Conservation (phyloP, 1,140 invertebrate species). For the Steinernema feltiae region DNA sequence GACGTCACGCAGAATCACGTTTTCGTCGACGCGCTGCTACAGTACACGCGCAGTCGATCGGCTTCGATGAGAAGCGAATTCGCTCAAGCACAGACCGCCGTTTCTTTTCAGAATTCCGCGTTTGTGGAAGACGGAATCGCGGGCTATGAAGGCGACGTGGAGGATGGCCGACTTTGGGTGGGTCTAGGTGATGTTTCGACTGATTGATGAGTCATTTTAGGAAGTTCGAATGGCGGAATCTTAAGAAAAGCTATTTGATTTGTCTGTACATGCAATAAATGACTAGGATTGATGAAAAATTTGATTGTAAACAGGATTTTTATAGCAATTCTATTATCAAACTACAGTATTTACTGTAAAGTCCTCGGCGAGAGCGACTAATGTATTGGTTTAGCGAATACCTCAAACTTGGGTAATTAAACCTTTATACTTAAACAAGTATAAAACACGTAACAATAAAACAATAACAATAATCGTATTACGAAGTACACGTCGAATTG, state of each 20-base stretch:
- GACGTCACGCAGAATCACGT: background rate
- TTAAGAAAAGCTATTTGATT: background rate
- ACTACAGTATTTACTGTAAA: no score
- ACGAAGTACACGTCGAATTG: no score
- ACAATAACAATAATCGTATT: no score
- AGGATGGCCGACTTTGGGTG: background rate
- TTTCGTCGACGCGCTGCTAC: background rate
- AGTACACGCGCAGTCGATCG: background rate
- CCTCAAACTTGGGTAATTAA: no score
- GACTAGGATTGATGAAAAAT: no score
- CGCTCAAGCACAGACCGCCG: background rate
- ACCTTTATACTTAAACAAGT: no score
- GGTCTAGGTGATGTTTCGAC: background rate
- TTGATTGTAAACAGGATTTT: no score
- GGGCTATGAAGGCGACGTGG: background rate
- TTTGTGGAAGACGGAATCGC: background rate
- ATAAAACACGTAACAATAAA: no score
- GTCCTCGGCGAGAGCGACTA: no score
- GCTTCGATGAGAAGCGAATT: background rate
- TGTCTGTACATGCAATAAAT: no score
- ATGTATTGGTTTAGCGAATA: no score
- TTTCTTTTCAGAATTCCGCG: background rate
- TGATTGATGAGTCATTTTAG: background rate
- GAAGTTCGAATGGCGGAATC: background rate
- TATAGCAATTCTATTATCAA: no score